Evolutionary conservation across 1,140 invertebrate genomes (phyloP), one percentile per base, ranked within the genome.

Genomic region (Cherax destructor): DNA sequence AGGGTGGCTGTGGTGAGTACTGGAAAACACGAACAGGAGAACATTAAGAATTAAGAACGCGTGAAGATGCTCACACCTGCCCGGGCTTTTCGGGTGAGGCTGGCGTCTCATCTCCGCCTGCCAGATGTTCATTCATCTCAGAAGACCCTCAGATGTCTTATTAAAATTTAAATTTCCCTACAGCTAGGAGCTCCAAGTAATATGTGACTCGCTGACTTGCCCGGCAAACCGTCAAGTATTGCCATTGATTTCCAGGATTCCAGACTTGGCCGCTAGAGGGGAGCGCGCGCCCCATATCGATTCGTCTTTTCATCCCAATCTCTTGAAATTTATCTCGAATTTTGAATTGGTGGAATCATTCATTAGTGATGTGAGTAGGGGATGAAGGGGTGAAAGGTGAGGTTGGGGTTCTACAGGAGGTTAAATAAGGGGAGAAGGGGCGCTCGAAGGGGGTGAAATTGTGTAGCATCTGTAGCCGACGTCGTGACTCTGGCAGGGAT

Each of bases 231-330:
- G 65, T 89, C 79, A 89, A 89, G 79, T 89, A 79, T 89, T 89
- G 87, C 87, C 87, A 89, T 89, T 89, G 87, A 89, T 89, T 89
- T 89, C 87, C 87, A 83, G 79, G 80, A 83, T 89, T 89, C 49
- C 80, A 52, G 65, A 9, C 79, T 6, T 80, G 18, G 87, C 87
- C 87, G 87, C 87, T 59, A 83, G 87, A 83, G 87, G 87, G 87
- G 69, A 81, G 80, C 79, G 87, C 80, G 77, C 61, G 87, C 87
- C 30, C 79, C 87, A 89, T 89, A 89, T 89, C 87, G 87, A 89
- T 89, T 89, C 65, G n/a, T 30, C 24, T 65, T 16, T 81, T 49
- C 65, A 69, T 83, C 79, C 87, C 18, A 69, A 81, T 72, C 61
- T 30, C 41, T 13, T 13, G 10, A 74, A 21, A 87, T 52, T 16